A percentile compares a stretch with the other conserved stretches of the same genome.
These are phyloP conservation scores for Pipistrellus pygmaeus DNA, from an alignment of 2,797 vertebrate species.

Conservation along the genomic window DNA sequence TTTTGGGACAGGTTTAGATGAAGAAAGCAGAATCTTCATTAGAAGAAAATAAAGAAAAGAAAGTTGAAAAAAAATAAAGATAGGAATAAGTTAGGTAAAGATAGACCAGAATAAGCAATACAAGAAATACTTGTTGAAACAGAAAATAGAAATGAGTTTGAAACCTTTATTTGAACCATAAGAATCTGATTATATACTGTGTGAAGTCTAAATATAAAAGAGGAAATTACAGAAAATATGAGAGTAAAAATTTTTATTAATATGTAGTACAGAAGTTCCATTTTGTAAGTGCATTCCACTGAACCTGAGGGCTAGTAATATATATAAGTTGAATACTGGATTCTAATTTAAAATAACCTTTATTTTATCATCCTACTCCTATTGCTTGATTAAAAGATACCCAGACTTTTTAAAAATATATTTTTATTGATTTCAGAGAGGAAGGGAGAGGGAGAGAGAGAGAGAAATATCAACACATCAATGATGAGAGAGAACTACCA, in stretches of 20 bases:
- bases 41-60: conserved; percentile 87
- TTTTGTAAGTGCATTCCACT: background rate
- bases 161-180: conserved; percentile 39
- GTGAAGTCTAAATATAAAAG: conserved; percentile 39
- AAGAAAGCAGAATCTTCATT: conserved; percentile 95
- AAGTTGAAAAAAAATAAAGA: conserved; percentile 76
- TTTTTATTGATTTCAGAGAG: no score
- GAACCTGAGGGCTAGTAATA: conserved; percentile 13
- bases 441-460: no score
- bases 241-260: conserved; percentile 30
- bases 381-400: conserved; percentile 23
- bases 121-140: conserved; percentile 76
- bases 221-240: conserved; percentile 45
- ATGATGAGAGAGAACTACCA: no score
- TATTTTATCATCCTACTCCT: background rate
- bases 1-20: conserved; percentile 94
- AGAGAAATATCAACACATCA: no score
- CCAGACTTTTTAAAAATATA: background rate
- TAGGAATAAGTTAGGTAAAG: conserved; percentile 81
- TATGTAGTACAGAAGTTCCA: background rate
- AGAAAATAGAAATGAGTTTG: conserved; percentile 74
- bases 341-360: conserved; percentile 35
- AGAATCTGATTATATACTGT: conserved; percentile 15
- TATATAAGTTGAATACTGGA: conserved; percentile 32
- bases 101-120: conserved; percentile 78